Base-by-base conservation (phyloP, 1,140 invertebrate genomes). In the Lepidostoma basale region DNA sequence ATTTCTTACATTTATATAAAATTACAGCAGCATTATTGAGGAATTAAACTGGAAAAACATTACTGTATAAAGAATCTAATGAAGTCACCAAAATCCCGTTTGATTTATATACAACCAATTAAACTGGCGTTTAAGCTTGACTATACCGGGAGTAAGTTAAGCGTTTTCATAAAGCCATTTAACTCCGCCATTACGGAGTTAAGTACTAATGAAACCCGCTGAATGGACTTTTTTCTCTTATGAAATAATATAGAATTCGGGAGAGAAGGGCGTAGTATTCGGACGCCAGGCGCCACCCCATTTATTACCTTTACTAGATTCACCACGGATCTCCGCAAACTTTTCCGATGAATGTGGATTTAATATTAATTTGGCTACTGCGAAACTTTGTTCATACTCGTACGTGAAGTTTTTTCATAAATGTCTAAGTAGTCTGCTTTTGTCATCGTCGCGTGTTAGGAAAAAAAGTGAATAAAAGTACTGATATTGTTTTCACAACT, bases 131-230 rank as follows among this genome's bases (percentile, higher is more conserved):
- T 64, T 64, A 49, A 52, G 33, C 39, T 20, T 49, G 10, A 33
- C 22, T 33, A 23, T 58, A 66, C 33, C 28, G 16, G 14, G 10
- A 64, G 49, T 56, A 12, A 58, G 39, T 44, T 66, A 26, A 54
- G 63, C 63, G 63, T 58, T 58, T 58, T 58, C 49, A 44, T 66
- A 66, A 56, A 58, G 23, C 63, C 63, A 64, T 52, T 64, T 52
- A 52, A 64, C 62, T 64, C 22, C 28, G 40, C 42, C 52, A 33
- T 56, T 33, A 36, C 28, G 8, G 28, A 56, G 52, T 56, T 56
- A 33, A 49, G 45, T 49, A 49, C 45, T 49, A 49, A 49, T 49
- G 54, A 33, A 47, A 62, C 28, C 42, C 42, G 42, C 60, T 36
- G 60, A 62, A 62, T 56, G 36, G 49, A 39, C 63, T 26, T 26